These are phyloP conservation scores for Teinopalpus imperialis DNA, from an alignment of 2,888 invertebrate species.

Conservation along the genomic window DNA sequence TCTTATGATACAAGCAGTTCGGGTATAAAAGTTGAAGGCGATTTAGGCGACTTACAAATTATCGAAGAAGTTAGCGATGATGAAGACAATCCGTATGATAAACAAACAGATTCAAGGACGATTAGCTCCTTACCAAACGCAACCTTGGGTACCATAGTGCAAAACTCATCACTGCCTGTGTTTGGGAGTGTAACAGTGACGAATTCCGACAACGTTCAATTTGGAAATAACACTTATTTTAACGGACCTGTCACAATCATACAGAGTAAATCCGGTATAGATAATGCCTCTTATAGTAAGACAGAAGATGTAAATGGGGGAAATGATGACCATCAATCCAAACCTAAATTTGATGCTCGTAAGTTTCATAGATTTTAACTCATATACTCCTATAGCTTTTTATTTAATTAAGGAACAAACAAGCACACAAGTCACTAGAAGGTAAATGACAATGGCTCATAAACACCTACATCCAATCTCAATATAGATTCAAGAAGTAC, in stretches of 20 bases:
- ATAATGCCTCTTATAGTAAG: conserved; percentile 54
- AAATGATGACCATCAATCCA: conserved; percentile 15
- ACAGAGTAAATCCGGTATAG: conserved; percentile 63
- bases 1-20: conserved; percentile 35
- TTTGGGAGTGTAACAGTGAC: conserved; percentile 84
- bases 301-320: conserved; percentile 46
- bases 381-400: neutral
- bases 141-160: conserved; percentile 34
- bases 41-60: conserved; percentile 59
- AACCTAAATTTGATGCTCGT: conserved; percentile 24
- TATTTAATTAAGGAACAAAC: neutral
- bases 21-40: conserved; percentile 56
- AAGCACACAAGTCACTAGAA: too few species aligned
- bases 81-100: conserved; percentile 36
- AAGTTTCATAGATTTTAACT: conserved; percentile 23
- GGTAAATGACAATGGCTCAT: too few species aligned
- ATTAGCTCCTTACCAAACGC: conserved; percentile 27
- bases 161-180: conserved; percentile 41
- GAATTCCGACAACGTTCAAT: conserved; percentile 87
- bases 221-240: conserved; percentile 89
- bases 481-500: too few species aligned
- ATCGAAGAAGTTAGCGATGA: conserved; percentile 53
- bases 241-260: conserved; percentile 90
- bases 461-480: too few species aligned
- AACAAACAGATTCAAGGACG: conserved; percentile 33